Conservation (phyloP, 2,113 vertebrate genomes). For the Cathartes aura region DNA sequence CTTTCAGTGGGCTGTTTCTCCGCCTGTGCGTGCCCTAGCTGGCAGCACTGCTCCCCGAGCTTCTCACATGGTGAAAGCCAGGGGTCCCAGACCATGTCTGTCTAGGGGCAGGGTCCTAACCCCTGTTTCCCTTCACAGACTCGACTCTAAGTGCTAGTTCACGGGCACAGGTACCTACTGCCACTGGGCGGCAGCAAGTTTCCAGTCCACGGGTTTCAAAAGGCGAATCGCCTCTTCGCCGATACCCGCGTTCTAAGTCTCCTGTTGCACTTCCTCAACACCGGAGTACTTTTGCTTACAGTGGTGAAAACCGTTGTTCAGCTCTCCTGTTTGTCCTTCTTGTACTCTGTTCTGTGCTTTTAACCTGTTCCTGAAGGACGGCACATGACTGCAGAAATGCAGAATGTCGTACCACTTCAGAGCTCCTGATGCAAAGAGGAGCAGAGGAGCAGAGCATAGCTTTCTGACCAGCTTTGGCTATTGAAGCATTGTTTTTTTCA, state of each 20-base stretch:
- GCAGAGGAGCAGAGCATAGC: background rate
- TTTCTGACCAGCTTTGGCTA: background rate
- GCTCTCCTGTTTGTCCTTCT: background rate
- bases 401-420: background rate
- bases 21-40: fast-evolving
- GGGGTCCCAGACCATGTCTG: fast-evolving
- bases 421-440: background rate
- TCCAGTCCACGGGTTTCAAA: fast-evolving
- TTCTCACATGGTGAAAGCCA: fast-evolving
- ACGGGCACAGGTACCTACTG: fast-evolving
- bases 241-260: fast-evolving
- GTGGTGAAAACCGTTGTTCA: background rate
- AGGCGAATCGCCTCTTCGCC: fast-evolving
- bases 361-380: background rate
- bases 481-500: background rate
- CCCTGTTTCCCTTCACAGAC: fast-evolving
- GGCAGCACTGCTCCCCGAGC: background rate
- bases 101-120: no score
- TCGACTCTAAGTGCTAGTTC: fast-evolving
- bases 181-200: background rate
- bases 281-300: fast-evolving
- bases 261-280: fast-evolving
- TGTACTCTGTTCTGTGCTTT: background rate
- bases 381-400: background rate
- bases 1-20: background rate